These are phyloP conservation scores for Corvus hawaiiensis DNA, from an alignment of 2,113 vertebrate genomes.

Conservation along the genomic window DNA sequence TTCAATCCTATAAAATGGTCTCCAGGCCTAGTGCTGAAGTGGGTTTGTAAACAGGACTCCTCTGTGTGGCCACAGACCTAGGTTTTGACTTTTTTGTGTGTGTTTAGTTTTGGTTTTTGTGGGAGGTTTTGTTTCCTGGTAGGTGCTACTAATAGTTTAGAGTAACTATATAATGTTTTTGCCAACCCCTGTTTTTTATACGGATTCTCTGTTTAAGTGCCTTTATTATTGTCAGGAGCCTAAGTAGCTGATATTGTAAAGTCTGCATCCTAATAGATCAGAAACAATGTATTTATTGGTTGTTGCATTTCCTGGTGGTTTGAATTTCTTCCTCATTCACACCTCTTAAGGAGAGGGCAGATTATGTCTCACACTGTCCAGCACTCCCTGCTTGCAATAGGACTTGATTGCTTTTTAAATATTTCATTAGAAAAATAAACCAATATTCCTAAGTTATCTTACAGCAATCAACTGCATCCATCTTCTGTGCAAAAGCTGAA, in stretches of 20 bases:
- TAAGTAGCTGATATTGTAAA: background rate
- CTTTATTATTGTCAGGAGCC: background rate
- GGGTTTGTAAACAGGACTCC: background rate
- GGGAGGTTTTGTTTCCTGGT: background rate
- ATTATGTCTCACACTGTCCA: background rate
- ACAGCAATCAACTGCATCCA: background rate
- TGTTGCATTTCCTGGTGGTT: background rate
- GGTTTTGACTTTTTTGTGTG: rapidly evolving
- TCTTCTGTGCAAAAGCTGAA: background rate
- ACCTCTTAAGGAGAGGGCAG: background rate
- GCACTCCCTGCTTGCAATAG: background rate
- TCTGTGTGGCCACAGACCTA: background rate
- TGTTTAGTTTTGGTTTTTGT: background rate
- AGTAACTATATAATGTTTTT: background rate
- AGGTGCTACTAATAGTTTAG: background rate
- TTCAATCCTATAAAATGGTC: background rate
- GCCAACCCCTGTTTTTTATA: background rate
- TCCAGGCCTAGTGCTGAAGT: rapidly evolving
- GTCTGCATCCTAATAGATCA: background rate
- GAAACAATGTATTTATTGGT: background rate
- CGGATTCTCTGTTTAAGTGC: background rate
- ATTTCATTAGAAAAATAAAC: background rate
- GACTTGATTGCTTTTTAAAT: background rate
- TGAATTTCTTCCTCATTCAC: background rate
- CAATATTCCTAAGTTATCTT: background rate